Percentiles rank a stretch among this genome's conserved stretches.
Evolutionary conservation across 2,113 vertebrate genomes (phyloP).

Genomic region (Passer domesticus): DNA sequence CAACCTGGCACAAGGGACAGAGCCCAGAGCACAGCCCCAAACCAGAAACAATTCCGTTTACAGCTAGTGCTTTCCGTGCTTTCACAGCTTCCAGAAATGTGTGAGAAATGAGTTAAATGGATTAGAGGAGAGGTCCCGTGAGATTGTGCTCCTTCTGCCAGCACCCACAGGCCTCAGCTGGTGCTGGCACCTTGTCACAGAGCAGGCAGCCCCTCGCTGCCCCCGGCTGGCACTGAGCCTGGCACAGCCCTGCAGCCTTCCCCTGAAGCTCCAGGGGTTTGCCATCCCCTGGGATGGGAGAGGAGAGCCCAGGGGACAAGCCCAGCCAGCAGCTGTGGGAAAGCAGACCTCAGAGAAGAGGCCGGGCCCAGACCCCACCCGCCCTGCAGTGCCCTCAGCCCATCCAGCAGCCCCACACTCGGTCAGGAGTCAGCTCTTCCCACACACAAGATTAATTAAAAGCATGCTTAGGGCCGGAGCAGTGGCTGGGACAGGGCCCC

Average conservation of each 20-base stretch:
- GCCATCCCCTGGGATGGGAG: neutral
- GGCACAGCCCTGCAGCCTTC: neutral
- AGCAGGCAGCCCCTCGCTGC: neutral
- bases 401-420: neutral
- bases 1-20: neutral
- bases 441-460: conserved; percentile 44
- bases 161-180: neutral
- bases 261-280: neutral
- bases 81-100: neutral
- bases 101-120: neutral
- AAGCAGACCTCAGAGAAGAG: neutral
- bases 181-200: neutral
- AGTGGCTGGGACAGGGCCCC: neutral
- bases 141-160: neutral
- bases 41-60: neutral
- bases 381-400: neutral
- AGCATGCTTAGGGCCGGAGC: conserved; percentile 21
- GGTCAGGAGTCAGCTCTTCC: neutral
- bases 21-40: neutral
- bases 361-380: neutral
- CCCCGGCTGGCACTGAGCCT: accelerated
- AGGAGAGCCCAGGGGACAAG: accelerated
- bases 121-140: neutral
- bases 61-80: neutral
- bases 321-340: neutral